A percentile compares a stretch with the other conserved stretches of the same genome.
These are phyloP conservation scores for Alosa sapidissima DNA, from an alignment of 2,797 vertebrate species.

Conservation along the genomic window DNA sequence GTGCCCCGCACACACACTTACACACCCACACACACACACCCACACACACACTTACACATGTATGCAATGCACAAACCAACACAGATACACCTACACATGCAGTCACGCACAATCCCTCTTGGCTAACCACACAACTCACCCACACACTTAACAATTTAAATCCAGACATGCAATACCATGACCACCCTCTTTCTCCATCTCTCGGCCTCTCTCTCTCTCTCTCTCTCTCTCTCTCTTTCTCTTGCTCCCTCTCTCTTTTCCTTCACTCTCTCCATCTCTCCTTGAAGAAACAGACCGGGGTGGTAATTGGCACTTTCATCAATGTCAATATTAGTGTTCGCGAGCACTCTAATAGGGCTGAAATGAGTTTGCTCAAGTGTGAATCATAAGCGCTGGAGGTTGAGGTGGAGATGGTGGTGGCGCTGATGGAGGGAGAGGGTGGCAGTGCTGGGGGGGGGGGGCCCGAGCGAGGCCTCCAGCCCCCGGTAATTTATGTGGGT, in stretches of 20 bases:
- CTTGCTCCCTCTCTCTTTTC: background rate
- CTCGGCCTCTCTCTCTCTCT: too few species aligned
- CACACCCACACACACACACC: background rate
- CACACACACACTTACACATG: background rate
- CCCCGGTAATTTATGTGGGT: constrained; percentile 62
- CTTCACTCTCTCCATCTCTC: constrained; percentile 18
- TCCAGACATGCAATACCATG: constrained; percentile 11
- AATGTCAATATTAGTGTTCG: constrained; percentile 69
- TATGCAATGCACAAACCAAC: background rate
- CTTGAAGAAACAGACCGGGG: constrained; percentile 24
- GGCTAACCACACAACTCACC: background rate
- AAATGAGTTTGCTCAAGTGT: constrained; percentile 71
- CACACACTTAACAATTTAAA: constrained; percentile 15
- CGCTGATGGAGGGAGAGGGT: background rate
- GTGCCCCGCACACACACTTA: background rate
- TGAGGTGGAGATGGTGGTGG: constrained; percentile 47
- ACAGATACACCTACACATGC: background rate
- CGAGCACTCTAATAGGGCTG: constrained; percentile 59
- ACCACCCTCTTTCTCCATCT: background rate
- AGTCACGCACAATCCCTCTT: background rate
- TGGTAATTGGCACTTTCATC: constrained; percentile 71
- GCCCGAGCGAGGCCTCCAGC: background rate
- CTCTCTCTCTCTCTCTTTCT: background rate
- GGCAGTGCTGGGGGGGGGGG: constrained; percentile 52
- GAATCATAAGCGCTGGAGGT: constrained; percentile 58